Percentiles rank a stretch among this genome's conserved stretches.
Conservation (phyloP, 2,113 vertebrate genomes). For the Brachyhypopomus occidentalis region DNA sequence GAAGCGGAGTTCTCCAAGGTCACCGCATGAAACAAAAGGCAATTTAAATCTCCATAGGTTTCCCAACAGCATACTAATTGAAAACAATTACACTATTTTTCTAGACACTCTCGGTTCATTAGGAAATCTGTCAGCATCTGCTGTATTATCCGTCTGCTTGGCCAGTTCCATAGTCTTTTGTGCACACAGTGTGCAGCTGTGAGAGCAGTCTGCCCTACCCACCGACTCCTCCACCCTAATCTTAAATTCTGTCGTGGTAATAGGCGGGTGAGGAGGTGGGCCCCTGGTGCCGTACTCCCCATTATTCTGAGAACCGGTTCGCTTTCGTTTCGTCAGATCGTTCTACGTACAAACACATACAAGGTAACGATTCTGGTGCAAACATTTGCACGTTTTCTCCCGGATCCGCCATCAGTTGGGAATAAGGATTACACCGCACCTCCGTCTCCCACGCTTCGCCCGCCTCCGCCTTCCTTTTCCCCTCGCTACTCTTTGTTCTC, state of each 20-base stretch:
- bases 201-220: not conserved
- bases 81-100: slow-evolving; percentile 55
- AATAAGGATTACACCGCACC: slow-evolving; percentile 49
- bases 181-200: slow-evolving; percentile 6
- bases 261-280: slow-evolving; percentile 1
- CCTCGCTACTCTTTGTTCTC: slow-evolving; percentile 35
- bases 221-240: not conserved
- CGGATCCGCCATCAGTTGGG: slow-evolving; percentile 43
- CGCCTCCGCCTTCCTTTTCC: slow-evolving; percentile 1
- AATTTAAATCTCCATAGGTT: slow-evolving; percentile 58
- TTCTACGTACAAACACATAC: slow-evolving; percentile 29
- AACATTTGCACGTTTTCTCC: slow-evolving; percentile 50
- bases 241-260: not conserved
- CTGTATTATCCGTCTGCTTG: slow-evolving; percentile 32
- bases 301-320: slow-evolving; percentile 11
- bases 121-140: slow-evolving; percentile 34
- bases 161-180: slow-evolving; percentile 10
- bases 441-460: slow-evolving; percentile 15
- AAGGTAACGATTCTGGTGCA: slow-evolving; percentile 22
- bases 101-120: slow-evolving; percentile 35
- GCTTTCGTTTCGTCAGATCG: not conserved
- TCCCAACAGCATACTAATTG: slow-evolving; percentile 65
- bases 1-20: slow-evolving; percentile 58
- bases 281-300: not conserved
- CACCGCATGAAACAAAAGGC: slow-evolving; percentile 57